phyloP scores from a whole-genome alignment of 2,113 vertebrate genomes.

The Cheirogaleus medius region DNA sequence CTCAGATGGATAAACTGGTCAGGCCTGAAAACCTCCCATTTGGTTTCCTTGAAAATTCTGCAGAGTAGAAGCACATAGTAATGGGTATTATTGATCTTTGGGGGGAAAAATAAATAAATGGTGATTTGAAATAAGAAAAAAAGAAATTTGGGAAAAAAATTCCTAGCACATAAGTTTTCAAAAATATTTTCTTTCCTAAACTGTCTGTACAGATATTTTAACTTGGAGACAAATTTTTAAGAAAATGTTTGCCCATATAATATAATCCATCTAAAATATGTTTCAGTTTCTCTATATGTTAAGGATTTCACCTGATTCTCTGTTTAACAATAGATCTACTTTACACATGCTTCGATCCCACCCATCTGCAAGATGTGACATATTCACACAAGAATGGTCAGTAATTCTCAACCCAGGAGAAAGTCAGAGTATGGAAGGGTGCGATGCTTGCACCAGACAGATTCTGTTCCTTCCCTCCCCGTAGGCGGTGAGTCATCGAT shows the following conservation, averaged over 20 bases:
- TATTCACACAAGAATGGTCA: not conserved
- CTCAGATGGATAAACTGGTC: too few species aligned
- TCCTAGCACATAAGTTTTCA: not conserved
- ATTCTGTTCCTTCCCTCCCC: not conserved
- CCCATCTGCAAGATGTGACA: not conserved
- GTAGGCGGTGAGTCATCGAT: accelerated
- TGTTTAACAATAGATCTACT: not conserved
- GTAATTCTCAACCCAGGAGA: not conserved
- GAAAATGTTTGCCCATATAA: not conserved
- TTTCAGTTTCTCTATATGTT: not conserved
- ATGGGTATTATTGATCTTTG: not conserved
- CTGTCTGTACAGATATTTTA: not conserved
- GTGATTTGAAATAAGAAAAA: not conserved
- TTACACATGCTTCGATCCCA: not conserved
- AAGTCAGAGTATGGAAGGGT: accelerated
- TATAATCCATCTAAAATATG: not conserved
- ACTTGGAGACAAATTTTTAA: not conserved
- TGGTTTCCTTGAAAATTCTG: not conserved
- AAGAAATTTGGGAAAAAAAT: not conserved
- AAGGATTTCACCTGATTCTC: not conserved
- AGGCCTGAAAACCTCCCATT: not conserved
- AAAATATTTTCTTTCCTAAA: not conserved
- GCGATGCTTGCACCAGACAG: accelerated
- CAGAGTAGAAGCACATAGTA: not conserved
- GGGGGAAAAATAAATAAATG: not conserved